Base-by-base conservation (phyloP, 1,140 invertebrate genomes). In the Aphelenchoides besseyi region DNA sequence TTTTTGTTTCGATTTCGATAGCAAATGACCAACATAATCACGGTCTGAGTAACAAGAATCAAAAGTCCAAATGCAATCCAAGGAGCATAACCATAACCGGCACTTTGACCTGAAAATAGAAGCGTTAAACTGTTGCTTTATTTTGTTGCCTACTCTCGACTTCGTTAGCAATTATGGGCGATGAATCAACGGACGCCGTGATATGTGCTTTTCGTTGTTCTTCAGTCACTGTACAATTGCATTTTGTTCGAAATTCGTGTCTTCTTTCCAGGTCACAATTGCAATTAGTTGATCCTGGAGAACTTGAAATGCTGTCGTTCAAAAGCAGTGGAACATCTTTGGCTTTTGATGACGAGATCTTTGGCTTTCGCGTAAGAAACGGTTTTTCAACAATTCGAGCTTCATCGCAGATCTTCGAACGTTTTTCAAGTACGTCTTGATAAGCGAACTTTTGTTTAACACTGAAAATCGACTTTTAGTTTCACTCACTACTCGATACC, bases 361-460 rank as follows among this genome's bases (percentile, higher is more conserved):
- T 59, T 33, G 18, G 5, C 12, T 33, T 28, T 28, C 5, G 55
- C 26, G 5, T 59, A 5, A 59, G 12, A 8, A 8, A 8, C 5
- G 63, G 63, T 53, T 66, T 66, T 1, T 66, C 63, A 53, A 36
- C 32, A n/a, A n/a, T 30, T 2, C 36, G 30, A 9, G 63, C 67
- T 3, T 72, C 70, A 8, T 26, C 62, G 33, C 71, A 73, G 16
- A 73, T 29, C 8, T 70, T 52, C 3, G 72, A 18, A 3, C 36
- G n/a, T n/a, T 48, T 33, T 35, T 64, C 18, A 12, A 73, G 52
- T 9, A 73, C 55, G 71, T 73, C 71, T 35, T 73, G 71, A 37
- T 73, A 73, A 3, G 74, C 73, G 18, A 73, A 73, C 36, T 52
- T 59, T 32, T 62, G 28, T 55, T 76, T 73, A 16, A 76, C 30